Base-by-base conservation (phyloP, 2,797 vertebrate genomes). In the Microctenopoma lineatum region DNA sequence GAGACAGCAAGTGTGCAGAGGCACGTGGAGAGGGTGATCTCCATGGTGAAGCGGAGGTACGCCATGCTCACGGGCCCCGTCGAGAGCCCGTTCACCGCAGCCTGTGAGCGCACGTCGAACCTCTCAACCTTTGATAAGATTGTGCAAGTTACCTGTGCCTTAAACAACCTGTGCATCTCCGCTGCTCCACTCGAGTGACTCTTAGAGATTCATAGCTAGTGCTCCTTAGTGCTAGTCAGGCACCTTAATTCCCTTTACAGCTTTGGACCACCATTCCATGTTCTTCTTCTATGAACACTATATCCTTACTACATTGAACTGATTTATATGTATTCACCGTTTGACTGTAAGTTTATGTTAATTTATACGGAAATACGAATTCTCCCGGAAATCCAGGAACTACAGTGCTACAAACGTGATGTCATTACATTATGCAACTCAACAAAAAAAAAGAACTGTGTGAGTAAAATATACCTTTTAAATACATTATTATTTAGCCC, bases 131-230 rank as follows among this genome's bases (percentile, higher is more conserved):
- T 94, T 54, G 94, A 95, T 82, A 94, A 92, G 86, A 93, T 95
- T 42, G 92, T 94, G 41, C 92, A 93, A 84, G 94, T 94, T 11
- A 92, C 92, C 53, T 94, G 93, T 92, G 93, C 93, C 92, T 93
- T 94, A 90, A 95, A 94, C 91, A 94, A 94, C 87, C 88, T 94
- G 85, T 95, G 93, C 77, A 94, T 94, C 84, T 95, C 94, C 51
- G 92, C 93, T 53, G 90, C 91, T 36, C 92, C 92, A 0, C 86
- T 94, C 0, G 92, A 94, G 82, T 94, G 84, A 94, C 3, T 15
- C 1, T 4, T 7, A 34, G 42, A 66, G 52, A 69, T 45, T 39
- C 38, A 65, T 0, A 8, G 69, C 46, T 39, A 2, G 32, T 54
- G 26, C 71, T 59, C 45, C 80, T 71, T 32, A 59, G 46, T 36